Conservation (phyloP, 2,888 invertebrate species). For the Ennomos fuscantarius region DNA sequence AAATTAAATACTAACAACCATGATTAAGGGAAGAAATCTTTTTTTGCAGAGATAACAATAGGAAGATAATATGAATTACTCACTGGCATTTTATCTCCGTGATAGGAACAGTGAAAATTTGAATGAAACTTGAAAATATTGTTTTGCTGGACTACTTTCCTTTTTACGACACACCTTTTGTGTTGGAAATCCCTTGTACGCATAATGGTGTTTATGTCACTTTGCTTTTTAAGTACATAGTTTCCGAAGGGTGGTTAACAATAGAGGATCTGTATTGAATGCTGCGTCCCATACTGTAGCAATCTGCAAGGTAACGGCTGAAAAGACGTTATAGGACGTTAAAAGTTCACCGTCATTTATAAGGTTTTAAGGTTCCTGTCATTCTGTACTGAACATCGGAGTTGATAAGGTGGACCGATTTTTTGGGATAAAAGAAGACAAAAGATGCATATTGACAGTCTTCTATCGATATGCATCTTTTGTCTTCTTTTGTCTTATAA, state of each 20-base stretch:
- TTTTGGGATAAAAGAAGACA: no score
- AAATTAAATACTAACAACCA: no score
- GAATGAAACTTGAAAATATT: constrained; percentile 11
- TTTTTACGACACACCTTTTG: not conserved
- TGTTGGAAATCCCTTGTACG: not conserved
- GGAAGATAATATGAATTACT: constrained; percentile 4
- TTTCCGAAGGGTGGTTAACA: constrained; percentile 28
- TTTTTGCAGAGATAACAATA: not conserved
- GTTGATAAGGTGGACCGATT: not conserved
- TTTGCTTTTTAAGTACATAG: constrained; percentile 3
- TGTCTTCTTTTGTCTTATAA: no score
- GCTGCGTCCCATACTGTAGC: constrained; percentile 14
- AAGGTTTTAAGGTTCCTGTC: constrained; percentile 7
- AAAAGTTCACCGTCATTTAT: constrained; percentile 17
- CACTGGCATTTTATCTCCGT: constrained; percentile 25
- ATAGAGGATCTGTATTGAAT: constrained; percentile 31
- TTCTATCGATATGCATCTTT: no score
- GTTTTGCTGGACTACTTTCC: not conserved
- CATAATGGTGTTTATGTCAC: not conserved
- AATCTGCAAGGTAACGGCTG: constrained; percentile 9
- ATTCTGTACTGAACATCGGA: not conserved
- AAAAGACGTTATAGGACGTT: constrained; percentile 11
- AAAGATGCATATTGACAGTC: no score
- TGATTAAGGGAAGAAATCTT: not conserved
- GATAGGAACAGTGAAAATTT: constrained; percentile 8